Evolutionary conservation across 1,140 invertebrate species (phyloP), one percentile per base, ranked within the genome.

Genomic region (Cherax quadricarinatus): DNA sequence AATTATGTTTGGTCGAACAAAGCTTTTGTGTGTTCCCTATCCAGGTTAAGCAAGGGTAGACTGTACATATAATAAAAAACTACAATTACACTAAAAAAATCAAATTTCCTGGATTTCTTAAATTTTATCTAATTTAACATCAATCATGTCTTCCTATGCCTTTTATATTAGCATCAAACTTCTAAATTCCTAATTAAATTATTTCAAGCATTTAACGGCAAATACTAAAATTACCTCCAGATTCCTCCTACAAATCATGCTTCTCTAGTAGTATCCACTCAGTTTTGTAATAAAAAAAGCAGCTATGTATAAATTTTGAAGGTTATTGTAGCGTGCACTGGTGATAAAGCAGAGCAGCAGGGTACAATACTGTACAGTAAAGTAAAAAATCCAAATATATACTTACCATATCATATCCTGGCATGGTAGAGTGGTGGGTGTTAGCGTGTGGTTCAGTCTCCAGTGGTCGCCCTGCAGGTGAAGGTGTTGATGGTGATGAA

Each of bases 361-460:
- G 30, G 70, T 30, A 12, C 24, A 4, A 41, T 41, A 41, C 30
- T 41, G 30, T 41, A 41, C 30, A 41, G 30, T 41, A 41, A 30
- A 30, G 70, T 24, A 75, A 75, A 30, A 24, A 7, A 1, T 30
- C n/a, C n/a, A 75, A 70, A 12, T 75, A 5, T 24, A 6, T 75
- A 75, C 80, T 51, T 62, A 90, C 88, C 80, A 83, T 84, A 41
- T 90, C 89, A 51, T 91, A 91, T 49, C 89, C 89, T n/a, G 89
- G 53, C 3, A 91, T 86, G 21, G 89, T 53, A 14, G 82, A 60
- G 24, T 91, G 89, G n/a, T 85, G 89, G 70, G 82, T 18, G 12
- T 73, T 57, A 51, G 53, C 48, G 24, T 90, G 88, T 7, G 83
- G 53, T 16, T 92, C 88, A 4, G 75, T 14, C 70, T 93, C 92